Conservation (phyloP, 2,113 vertebrate species). For the Eulacestoma nigropectus region DNA sequence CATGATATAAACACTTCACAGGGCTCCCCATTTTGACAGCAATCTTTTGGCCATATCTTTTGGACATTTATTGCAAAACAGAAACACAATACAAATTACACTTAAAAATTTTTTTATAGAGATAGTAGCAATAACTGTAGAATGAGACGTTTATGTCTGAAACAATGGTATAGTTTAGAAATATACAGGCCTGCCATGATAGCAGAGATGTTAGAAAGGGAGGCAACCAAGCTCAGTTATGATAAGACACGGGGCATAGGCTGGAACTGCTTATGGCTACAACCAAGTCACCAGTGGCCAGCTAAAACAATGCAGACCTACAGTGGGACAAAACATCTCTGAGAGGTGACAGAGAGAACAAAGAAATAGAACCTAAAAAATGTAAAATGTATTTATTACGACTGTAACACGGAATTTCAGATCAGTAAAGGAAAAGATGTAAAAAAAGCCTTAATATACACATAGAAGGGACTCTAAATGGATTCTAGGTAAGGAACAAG, state of each 20-base stretch:
- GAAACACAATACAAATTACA: not conserved
- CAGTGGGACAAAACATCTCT: not conserved
- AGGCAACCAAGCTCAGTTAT: not conserved
- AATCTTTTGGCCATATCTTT: not conserved
- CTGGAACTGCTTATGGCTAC: not conserved
- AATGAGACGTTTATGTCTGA: not conserved
- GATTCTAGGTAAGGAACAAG: not conserved
- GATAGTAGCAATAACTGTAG: not conserved
- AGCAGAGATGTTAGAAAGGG: not conserved
- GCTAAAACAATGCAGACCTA: not conserved
- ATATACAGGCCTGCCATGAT: not conserved
- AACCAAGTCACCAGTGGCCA: not conserved
- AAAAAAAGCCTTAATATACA: not conserved
- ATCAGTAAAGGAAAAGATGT: not conserved
- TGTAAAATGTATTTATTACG: not conserved
- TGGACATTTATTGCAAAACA: not conserved
- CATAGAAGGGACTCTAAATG: not conserved
- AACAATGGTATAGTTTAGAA: not conserved
- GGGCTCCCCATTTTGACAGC: not conserved
- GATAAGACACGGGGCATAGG: not conserved
- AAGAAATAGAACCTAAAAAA: not conserved
- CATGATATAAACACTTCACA: not conserved
- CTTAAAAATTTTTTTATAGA: not conserved
- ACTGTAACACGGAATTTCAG: not conserved
- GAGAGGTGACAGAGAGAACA: not conserved